Conservation (phyloP, 2,797 vertebrate genomes). For the Hydrocynus forskahlii region DNA sequence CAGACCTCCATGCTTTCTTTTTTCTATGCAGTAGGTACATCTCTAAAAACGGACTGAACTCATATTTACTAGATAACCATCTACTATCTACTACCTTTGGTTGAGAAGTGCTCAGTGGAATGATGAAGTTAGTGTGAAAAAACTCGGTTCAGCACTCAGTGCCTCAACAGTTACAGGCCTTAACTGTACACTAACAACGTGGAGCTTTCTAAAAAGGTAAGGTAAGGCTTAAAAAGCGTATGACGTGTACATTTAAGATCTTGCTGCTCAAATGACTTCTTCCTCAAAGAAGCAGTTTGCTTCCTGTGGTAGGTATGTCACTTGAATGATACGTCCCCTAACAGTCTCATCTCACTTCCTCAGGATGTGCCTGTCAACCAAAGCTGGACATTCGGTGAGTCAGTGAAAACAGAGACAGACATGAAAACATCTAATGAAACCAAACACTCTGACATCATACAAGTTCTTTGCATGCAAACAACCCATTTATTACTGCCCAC, state of each 20-base stretch:
- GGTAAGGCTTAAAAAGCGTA: too few relatives aligned
- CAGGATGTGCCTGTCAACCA: constrained; percentile 38
- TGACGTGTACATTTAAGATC: neutral
- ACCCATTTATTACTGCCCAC: neutral
- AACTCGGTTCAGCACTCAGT: too few relatives aligned
- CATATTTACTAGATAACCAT: too few relatives aligned
- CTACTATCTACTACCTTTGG: too few relatives aligned
- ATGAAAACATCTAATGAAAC: constrained; percentile 12
- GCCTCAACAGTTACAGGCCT: too few relatives aligned
- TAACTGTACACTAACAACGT: too few relatives aligned
- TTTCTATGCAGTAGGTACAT: too few relatives aligned
- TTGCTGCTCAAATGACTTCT: neutral
- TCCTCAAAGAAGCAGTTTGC: neutral
- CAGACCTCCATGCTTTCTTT: too few relatives aligned
- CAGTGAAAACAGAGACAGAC: constrained; percentile 24
- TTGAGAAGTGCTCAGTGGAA: too few relatives aligned
- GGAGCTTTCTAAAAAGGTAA: too few relatives aligned
- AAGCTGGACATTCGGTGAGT: constrained; percentile 18
- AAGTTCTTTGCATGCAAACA: neutral
- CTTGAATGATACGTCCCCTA: neutral
- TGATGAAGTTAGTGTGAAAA: too few relatives aligned
- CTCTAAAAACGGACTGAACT: too few relatives aligned
- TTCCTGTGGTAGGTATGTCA: constrained; percentile 4
- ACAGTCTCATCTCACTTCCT: constrained; percentile 8
- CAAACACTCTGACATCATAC: constrained; percentile 12